A percentile compares a stretch with the other conserved stretches of the same genome.
Evolutionary conservation across 2,888 invertebrate species (phyloP).

Genomic region (Herminia tarsipennalis): DNA sequence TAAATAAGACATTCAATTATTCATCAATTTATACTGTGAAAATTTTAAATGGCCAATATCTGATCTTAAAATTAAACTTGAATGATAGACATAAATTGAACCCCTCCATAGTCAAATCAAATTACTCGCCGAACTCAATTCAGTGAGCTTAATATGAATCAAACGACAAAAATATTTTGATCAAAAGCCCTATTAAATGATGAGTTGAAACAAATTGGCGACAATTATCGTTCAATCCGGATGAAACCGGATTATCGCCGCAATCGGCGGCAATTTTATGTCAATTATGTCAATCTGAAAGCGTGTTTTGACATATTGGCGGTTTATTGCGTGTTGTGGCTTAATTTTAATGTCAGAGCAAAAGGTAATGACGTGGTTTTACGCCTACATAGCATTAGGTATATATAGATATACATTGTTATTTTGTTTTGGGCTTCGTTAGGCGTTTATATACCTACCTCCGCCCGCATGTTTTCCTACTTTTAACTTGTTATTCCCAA

Average conservation of each 20-base stretch:
- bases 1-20: too few relatives aligned
- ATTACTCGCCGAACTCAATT: not conserved
- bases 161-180: slow-evolving; percentile 18
- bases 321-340: too few relatives aligned
- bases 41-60: not conserved
- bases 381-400: too few relatives aligned
- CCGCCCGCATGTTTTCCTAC: too few relatives aligned
- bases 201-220: slow-evolving; percentile 28
- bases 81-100: slow-evolving; percentile 8
- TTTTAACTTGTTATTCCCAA: too few relatives aligned
- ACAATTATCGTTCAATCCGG: slow-evolving; percentile 38
- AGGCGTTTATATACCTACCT: too few relatives aligned
- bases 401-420: too few relatives aligned
- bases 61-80: not conserved
- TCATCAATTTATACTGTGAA: too few relatives aligned
- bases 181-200: slow-evolving; percentile 18
- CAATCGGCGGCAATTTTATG: slow-evolving; percentile 30
- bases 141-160: not conserved
- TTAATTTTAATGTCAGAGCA: too few relatives aligned
- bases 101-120: slow-evolving; percentile 1
- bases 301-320: not conserved
- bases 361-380: too few relatives aligned
- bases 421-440: too few relatives aligned
- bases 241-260: slow-evolving; percentile 40
- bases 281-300: slow-evolving; percentile 27